Base-by-base conservation (phyloP, 2,888 invertebrate species). In the Dynastes hyllus region DNA sequence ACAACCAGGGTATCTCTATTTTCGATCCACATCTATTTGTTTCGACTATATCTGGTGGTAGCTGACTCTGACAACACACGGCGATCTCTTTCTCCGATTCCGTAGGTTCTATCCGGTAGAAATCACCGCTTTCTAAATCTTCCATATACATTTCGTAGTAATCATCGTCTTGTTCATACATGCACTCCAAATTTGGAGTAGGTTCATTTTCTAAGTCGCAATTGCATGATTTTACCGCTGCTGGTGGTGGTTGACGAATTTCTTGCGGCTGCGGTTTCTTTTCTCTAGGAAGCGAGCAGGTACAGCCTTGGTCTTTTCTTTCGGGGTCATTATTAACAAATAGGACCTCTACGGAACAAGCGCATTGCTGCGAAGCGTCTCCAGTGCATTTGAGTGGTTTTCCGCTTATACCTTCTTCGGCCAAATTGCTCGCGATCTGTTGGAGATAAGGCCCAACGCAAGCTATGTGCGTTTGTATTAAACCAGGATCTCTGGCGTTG, bases 61-160 rank as follows among this genome's bases (percentile, higher is more conserved):
- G 66, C 58, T 73, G 58, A 4, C 32, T 22, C 11, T 37, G 16
- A 2, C 22, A 37, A 16, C 67, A 53, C 29, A 63, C 29, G 45
- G 1, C 9, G 3, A 27, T 16, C 51, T n/a, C 73, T 5, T 58
- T 58, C 37, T 58, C 73, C 16, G 73, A 73, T 61, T 73, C 58
- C 2, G 22, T 58, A 8, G 11, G 32, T 1, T 58, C 73, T 1
- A 40, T 1, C 22, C 45, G 51, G 37, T 61, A 58, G 16, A 32
- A 37, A 16, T 58, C 40, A 0, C 73, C 73, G 37, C 58, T 32
- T 6, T 73, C 58, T 32, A 79, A 32, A 58, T 79, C 77, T 50
- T 79, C 75, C 78, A 79, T 67, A 65, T 82, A 80, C 37, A 61
- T 77, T 70, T 81, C 81, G n/a, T 78, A 58, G 45, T 81, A 81